A percentile compares a stretch with the other conserved stretches of the same genome.
Conservation (phyloP, 2,797 vertebrate species). For the Anniella stebbinsi region DNA sequence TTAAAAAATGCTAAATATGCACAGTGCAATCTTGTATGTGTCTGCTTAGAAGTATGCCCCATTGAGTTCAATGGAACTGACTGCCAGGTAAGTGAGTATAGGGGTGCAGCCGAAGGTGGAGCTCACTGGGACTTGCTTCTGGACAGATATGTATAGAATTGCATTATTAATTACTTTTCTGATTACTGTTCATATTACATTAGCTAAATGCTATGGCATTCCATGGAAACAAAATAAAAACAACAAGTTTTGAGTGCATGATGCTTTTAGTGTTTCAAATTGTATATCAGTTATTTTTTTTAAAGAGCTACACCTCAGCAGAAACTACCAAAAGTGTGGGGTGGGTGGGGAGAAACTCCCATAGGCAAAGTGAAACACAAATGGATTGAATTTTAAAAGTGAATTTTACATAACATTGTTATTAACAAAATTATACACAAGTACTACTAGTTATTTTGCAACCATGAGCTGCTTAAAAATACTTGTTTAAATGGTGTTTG, state of each 20-base stretch:
- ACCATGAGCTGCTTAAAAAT: not conserved
- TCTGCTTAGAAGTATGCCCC: not conserved
- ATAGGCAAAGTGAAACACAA: not conserved
- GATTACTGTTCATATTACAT: not conserved
- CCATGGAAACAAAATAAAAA: not conserved
- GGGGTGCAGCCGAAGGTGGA: no score
- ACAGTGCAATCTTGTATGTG: no score
- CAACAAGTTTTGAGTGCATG: not conserved
- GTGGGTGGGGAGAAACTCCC: no score
- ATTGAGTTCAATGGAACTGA: not conserved
- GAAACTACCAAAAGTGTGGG: not conserved
- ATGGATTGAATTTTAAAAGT: not conserved
- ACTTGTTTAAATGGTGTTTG: conserved; percentile 44
- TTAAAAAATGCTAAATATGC: not conserved
- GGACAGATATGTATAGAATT: not conserved
- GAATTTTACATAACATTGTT: not conserved
- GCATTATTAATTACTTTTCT: no score
- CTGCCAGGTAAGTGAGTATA: not conserved
- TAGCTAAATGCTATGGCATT: not conserved
- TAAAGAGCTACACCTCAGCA: not conserved
- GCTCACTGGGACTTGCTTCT: not conserved
- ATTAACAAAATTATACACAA: not conserved
- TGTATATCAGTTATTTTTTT: not conserved
- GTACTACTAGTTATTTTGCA: not conserved
- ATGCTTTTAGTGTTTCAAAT: not conserved